Conservation (phyloP, 1,140 invertebrate genomes). For the Zaprionus davidi region DNA sequence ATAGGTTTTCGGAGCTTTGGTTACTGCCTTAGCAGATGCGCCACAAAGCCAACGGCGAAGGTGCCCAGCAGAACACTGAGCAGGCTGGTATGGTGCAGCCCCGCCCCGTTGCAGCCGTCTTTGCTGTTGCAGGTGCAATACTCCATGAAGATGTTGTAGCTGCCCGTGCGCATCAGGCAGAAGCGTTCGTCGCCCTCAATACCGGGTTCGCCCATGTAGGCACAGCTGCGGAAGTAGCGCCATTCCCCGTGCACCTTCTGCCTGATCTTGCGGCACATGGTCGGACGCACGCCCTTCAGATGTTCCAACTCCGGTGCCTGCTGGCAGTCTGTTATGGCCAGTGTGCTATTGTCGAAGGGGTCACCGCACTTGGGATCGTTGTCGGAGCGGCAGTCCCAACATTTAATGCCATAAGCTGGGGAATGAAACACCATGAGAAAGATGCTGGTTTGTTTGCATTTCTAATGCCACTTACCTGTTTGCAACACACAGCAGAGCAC, state of each 20-base stretch:
- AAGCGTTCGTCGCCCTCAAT: constrained; percentile 95
- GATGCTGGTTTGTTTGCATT: constrained; percentile 31
- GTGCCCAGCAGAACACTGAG: constrained; percentile 95
- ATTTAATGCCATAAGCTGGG: constrained; percentile 91
- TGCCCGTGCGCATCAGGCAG: constrained; percentile 95
- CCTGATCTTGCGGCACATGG: constrained; percentile 96
- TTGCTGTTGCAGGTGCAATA: constrained; percentile 97
- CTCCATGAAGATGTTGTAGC: constrained; percentile 96
- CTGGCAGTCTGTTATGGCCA: constrained; percentile 93
- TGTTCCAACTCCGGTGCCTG: constrained; percentile 88
- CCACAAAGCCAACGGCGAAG: constrained; percentile 97
- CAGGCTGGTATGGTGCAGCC: constrained; percentile 33
- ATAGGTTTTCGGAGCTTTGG: constrained; percentile 13
- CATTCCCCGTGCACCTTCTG: constrained; percentile 97
- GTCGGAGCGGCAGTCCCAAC: constrained; percentile 95
- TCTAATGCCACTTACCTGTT: constrained; percentile 59
- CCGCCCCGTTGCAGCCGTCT: constrained; percentile 93
- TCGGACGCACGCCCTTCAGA: constrained; percentile 89
- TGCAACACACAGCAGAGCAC: constrained; percentile 61
- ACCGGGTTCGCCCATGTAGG: constrained; percentile 94
- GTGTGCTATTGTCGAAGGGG: constrained; percentile 95
- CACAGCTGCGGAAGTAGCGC: constrained; percentile 95
- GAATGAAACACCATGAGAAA: constrained; percentile 5
- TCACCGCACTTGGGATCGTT: constrained; percentile 95
- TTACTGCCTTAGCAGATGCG: constrained; percentile 81